Conservation (phyloP, 2,888 invertebrate genomes). For the Cantharis rustica region DNA sequence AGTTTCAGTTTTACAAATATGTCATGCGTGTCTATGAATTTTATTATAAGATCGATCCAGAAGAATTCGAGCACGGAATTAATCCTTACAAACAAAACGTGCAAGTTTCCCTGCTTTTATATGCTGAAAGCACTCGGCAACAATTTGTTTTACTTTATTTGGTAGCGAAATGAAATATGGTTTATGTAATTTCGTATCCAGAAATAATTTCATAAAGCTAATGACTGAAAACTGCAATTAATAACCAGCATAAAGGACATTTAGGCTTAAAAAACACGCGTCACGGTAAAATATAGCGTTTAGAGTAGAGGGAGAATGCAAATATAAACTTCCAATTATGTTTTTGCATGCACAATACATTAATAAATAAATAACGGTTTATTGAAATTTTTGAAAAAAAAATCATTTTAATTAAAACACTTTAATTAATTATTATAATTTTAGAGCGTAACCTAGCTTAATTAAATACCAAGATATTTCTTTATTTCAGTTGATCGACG, state of each 20-base stretch:
- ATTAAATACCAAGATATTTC: neutral
- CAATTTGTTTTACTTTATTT: slow-evolving; percentile 14
- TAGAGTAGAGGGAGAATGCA: slow-evolving; percentile 20
- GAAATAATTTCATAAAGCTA: slow-evolving; percentile 23
- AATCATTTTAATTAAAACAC: neutral
- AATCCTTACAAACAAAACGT: slow-evolving; percentile 21
- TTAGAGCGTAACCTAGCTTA: neutral
- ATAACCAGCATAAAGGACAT: slow-evolving; percentile 22
- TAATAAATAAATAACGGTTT: slow-evolving; percentile 5
- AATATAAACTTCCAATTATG: slow-evolving; percentile 15
- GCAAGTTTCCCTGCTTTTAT: slow-evolving; percentile 4
- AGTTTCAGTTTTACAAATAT: slow-evolving; percentile 33
- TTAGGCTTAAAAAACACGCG: slow-evolving; percentile 22
- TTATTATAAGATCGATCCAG: slow-evolving; percentile 36
- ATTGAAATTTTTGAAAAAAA: neutral
- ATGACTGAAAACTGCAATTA: slow-evolving; percentile 22
- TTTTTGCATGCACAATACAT: slow-evolving; percentile 16
- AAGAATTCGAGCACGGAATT: slow-evolving; percentile 32
- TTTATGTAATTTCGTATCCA: slow-evolving; percentile 16
- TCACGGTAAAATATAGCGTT: slow-evolving; percentile 25
- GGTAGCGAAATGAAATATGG: slow-evolving; percentile 16
- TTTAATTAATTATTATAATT: neutral
- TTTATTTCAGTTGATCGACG: neutral
- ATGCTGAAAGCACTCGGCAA: neutral
- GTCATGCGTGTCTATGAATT: slow-evolving; percentile 37